A percentile compares a stretch with the other conserved stretches of the same genome.
phyloP scores from a whole-genome alignment of 1,140 invertebrate species.

The Rhynchophorus ferrugineus region DNA sequence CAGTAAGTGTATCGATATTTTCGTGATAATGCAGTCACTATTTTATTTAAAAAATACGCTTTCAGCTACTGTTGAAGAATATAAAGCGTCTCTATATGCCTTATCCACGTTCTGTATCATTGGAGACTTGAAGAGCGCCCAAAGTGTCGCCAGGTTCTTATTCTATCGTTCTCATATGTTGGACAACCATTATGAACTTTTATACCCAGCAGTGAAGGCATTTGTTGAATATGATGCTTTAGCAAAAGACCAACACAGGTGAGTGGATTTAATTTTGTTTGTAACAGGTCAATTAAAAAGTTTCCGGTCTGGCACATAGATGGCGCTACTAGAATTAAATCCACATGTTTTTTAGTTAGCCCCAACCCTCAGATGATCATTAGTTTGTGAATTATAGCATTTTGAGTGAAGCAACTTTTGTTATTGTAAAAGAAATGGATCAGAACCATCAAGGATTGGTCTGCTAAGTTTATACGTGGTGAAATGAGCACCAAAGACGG shows the following conservation, averaged over 20 bases:
- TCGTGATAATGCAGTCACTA: not conserved
- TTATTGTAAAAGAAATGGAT: too few species aligned
- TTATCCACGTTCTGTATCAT: slow-evolving; percentile 43
- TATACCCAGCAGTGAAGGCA: slow-evolving; percentile 50
- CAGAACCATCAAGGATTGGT: too few species aligned
- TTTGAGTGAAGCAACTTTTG: too few species aligned
- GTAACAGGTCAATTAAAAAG: too few species aligned
- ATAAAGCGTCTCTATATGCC: slow-evolving; percentile 43
- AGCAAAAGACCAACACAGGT: slow-evolving; percentile 49
- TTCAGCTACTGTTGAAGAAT: slow-evolving; percentile 44
- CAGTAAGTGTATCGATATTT: slow-evolving; percentile 26
- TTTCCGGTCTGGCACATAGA: too few species aligned
- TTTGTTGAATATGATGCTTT: slow-evolving; percentile 49
- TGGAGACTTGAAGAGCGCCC: slow-evolving; percentile 50
- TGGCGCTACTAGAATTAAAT: too few species aligned
- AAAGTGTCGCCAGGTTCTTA: slow-evolving; percentile 53
- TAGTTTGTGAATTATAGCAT: too few species aligned
- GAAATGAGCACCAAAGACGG: too few species aligned
- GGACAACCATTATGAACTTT: slow-evolving; percentile 50
- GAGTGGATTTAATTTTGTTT: not conserved
- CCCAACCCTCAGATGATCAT: too few species aligned
- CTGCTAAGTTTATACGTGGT: too few species aligned
- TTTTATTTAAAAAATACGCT: slow-evolving; percentile 10
- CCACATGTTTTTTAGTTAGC: too few species aligned
- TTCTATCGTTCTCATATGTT: slow-evolving; percentile 54